These are phyloP conservation scores for Neolamprologus falcicula DNA, from an alignment of 2,113 vertebrate species.

Conservation along the genomic window DNA sequence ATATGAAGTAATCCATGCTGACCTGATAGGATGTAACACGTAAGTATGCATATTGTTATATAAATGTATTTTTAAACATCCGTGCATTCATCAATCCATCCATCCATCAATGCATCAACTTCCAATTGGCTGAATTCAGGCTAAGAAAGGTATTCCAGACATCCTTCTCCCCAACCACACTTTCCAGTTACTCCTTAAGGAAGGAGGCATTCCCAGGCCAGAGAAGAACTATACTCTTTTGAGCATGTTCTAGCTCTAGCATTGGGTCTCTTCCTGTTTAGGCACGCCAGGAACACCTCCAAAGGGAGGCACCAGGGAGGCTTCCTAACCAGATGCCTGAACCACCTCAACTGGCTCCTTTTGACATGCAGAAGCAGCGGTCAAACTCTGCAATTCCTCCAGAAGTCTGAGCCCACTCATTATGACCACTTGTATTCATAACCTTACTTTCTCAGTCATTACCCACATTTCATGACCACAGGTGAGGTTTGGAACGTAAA, in stretches of 20 bases:
- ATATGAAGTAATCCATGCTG: not conserved
- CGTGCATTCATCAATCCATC: not conserved
- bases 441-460: not conserved
- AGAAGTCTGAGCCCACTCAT: not conserved
- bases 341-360: not conserved
- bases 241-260: not conserved
- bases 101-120: not conserved
- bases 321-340: not conserved
- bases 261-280: not conserved
- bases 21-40: not conserved
- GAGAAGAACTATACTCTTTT: not conserved
- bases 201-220: not conserved
- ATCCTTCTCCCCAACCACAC: not conserved
- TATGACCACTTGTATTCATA: not conserved
- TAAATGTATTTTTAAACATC: not conserved
- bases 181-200: not conserved
- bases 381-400: not conserved
- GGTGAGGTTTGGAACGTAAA: not conserved
- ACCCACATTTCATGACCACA: not conserved
- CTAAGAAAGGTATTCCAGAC: not conserved
- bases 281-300: not conserved
- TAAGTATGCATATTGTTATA: not conserved
- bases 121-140: not conserved
- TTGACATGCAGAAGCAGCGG: not conserved
- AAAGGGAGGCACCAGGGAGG: not conserved